Evolutionary conservation across 2,888 invertebrate species (phyloP).

Genomic region (Mallateleia sp.): DNA sequence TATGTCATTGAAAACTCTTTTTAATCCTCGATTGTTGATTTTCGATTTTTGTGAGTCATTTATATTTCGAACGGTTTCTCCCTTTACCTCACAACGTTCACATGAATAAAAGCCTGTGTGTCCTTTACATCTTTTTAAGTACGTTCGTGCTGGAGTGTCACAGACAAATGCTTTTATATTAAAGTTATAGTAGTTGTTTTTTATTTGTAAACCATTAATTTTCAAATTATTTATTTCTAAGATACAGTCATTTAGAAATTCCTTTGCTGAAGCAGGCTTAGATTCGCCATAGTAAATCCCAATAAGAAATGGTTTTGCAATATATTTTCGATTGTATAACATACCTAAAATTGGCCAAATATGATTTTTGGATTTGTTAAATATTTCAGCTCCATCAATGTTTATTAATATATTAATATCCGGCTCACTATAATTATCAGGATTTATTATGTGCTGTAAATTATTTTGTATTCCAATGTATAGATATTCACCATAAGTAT

Average conservation of each 20-base stretch:
- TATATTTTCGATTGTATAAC: constrained; percentile 41
- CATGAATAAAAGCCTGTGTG: too few relatives aligned
- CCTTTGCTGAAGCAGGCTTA: constrained; percentile 38
- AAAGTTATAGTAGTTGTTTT: constrained; percentile 26
- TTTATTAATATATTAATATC: constrained; percentile 47
- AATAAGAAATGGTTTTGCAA: constrained; percentile 31
- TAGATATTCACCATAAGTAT: too few relatives aligned
- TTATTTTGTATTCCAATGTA: constrained; percentile 36
- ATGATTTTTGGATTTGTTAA: constrained; percentile 41
- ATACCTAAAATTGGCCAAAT: constrained; percentile 54
- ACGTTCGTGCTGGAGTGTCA: constrained; percentile 18
- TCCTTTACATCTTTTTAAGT: not conserved
- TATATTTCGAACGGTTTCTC: constrained; percentile 29
- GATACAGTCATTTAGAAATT: constrained; percentile 59
- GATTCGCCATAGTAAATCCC: constrained; percentile 47
- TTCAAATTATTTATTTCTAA: constrained; percentile 34
- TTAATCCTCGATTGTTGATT: too few relatives aligned
- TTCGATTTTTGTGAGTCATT: too few relatives aligned
- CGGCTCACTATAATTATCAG: constrained; percentile 46
- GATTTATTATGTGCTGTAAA: constrained; percentile 31
- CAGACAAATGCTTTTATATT: constrained; percentile 49
- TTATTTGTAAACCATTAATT: constrained; percentile 22
- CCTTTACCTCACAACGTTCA: constrained; percentile 21
- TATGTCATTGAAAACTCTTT: constrained; percentile 58
- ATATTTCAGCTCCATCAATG: constrained; percentile 62